Evolutionary conservation across 2,888 invertebrate species (phyloP).

Genomic region (Vanessa cardui): DNA sequence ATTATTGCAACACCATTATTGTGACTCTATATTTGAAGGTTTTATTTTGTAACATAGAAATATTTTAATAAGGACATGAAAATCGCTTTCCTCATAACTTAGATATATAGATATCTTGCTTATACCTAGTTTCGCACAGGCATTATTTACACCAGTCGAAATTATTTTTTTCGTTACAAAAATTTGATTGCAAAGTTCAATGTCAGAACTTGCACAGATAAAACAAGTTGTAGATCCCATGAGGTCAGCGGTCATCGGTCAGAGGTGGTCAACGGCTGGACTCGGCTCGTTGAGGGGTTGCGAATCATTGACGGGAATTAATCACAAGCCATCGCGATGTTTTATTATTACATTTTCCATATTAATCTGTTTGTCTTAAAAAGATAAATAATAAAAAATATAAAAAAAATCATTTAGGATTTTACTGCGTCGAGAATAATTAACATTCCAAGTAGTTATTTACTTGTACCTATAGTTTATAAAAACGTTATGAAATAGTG

Average conservation of each 20-base stretch:
- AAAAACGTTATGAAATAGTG: too few species aligned
- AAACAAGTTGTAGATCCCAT: constrained; percentile 65
- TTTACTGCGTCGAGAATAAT: too few species aligned
- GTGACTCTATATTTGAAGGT: too few species aligned
- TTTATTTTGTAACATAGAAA: too few species aligned
- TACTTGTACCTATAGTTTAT: too few species aligned
- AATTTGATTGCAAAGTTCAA: constrained; percentile 56
- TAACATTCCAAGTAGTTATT: too few species aligned
- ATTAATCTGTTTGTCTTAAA: not conserved
- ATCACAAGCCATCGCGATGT: constrained; percentile 4
- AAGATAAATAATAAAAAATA: not conserved
- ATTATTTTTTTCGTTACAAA: constrained; percentile 6
- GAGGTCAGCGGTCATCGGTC: constrained; percentile 72
- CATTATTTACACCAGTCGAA: not conserved
- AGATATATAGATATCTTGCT: not conserved
- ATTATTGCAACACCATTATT: too few species aligned
- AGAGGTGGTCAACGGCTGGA: constrained; percentile 75
- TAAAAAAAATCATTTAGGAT: too few species aligned
- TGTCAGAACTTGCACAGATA: constrained; percentile 40
- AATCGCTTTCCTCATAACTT: too few species aligned
- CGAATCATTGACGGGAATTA: constrained; percentile 52
- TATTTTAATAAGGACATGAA: too few species aligned
- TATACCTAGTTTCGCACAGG: too few species aligned
- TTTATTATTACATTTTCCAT: not conserved
- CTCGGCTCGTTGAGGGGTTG: constrained; percentile 59